A percentile compares a stretch with the other conserved stretches of the same genome.
Conservation (phyloP, 2,113 vertebrate genomes). For the Montifringilla adamsi region DNA sequence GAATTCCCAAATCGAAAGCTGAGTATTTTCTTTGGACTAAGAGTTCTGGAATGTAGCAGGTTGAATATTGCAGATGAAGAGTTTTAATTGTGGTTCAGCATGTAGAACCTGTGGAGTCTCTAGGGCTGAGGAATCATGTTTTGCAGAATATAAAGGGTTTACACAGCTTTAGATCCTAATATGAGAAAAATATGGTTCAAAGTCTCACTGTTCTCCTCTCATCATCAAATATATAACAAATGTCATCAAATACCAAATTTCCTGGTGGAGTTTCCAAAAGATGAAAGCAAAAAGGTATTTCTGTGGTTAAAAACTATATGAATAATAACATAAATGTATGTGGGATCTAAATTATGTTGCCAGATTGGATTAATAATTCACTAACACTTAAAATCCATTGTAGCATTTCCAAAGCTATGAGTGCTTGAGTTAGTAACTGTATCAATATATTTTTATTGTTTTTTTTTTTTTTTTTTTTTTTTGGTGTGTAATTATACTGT, state of each 20-base stretch:
- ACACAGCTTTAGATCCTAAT: not conserved
- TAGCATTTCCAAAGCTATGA: not conserved
- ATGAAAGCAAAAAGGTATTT: not conserved
- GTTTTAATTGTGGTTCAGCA: not conserved
- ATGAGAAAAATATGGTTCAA: not conserved
- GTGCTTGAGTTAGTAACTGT: not conserved
- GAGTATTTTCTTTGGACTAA: not conserved
- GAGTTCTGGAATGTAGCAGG: not conserved
- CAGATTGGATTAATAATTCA: not conserved
- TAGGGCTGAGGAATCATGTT: not conserved
- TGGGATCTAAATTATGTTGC: not conserved
- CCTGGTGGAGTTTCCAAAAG: not conserved
- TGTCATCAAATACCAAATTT: not conserved
- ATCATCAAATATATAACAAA: not conserved
- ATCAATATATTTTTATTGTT: not conserved
- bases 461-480: not conserved
- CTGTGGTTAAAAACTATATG: not conserved
- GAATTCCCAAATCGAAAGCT: not conserved
- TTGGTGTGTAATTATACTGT: not conserved
- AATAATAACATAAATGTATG: not conserved
- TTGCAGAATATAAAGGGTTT: not conserved
- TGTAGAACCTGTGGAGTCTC: accelerated
- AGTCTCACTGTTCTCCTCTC: not conserved
- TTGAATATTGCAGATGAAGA: not conserved
- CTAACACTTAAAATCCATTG: not conserved